Percentiles rank a stretch among this genome's conserved stretches.
These are phyloP conservation scores for Trachythela sp. DNA, from an alignment of 64 coral and sea anemone genomes.

Conservation along the genomic window DNA sequence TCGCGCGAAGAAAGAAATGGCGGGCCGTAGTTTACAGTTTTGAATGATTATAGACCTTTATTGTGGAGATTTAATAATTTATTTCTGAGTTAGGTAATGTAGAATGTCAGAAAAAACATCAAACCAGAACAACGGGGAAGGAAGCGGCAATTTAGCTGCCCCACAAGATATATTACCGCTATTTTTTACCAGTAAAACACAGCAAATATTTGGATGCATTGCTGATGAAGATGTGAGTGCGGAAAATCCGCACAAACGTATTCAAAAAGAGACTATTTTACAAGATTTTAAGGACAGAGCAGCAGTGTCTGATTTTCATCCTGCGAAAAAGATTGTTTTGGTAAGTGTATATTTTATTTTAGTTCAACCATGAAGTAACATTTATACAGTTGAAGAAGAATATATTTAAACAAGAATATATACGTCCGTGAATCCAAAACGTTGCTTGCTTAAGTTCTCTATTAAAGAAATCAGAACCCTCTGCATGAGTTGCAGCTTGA, in stretches of 20 bases:
- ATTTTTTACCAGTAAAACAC: conserved; percentile 97
- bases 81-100: neutral
- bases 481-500: too few relatives aligned
- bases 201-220: conserved; percentile 93
- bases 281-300: conserved; percentile 94
- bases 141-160: neutral
- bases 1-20: too few relatives aligned
- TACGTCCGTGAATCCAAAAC: too few relatives aligned
- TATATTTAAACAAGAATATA: too few relatives aligned
- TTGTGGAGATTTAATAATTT: neutral
- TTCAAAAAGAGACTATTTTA: conserved; percentile 71
- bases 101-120: neutral
- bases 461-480: too few relatives aligned
- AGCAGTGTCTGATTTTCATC: conserved; percentile 97
- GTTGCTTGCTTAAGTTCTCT: too few relatives aligned
- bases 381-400: too few relatives aligned
- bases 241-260: conserved; percentile 80
- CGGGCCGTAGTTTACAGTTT: too few relatives aligned
- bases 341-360: conserved; percentile 45
- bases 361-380: neutral
- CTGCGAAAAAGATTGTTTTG: conserved; percentile 82
- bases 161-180: conserved; percentile 80
- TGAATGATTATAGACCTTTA: too few relatives aligned
- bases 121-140: neutral
- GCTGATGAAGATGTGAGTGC: conserved; percentile 94